These are phyloP conservation scores for Hippoglossus hippoglossus DNA, from an alignment of 2,797 vertebrate species.

Conservation along the genomic window DNA sequence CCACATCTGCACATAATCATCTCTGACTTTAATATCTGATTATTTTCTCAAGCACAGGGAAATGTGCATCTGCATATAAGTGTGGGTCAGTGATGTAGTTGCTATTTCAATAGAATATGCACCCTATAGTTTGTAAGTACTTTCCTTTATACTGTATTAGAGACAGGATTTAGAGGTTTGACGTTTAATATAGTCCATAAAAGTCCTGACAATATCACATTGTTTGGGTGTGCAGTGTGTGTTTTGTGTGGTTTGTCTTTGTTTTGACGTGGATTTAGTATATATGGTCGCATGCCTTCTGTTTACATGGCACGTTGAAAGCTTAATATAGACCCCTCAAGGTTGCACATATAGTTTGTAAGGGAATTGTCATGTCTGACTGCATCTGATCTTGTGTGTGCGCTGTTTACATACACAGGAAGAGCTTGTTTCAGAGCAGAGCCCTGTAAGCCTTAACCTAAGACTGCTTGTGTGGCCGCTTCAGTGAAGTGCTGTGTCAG, in stretches of 20 bases:
- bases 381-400: conserved; percentile 32
- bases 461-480: conserved; percentile 64
- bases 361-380: conserved; percentile 39
- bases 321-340: conserved; percentile 38
- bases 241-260: conserved; percentile 54
- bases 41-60: too few species aligned
- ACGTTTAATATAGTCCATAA: conserved; percentile 7
- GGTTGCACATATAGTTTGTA: conserved; percentile 30
- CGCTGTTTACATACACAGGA: conserved; percentile 48
- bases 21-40: too few species aligned
- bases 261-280: conserved; percentile 41
- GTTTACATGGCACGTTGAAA: conserved; percentile 35
- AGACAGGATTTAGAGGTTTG: conserved; percentile 16
- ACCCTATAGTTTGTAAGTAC: background rate
- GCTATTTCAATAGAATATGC: background rate
- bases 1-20: too few species aligned
- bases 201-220: conserved; percentile 25
- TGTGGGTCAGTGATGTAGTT: too few species aligned
- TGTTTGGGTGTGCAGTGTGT: conserved; percentile 24
- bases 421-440: conserved; percentile 47
- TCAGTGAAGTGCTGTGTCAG: conserved; percentile 69
- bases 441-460: conserved; percentile 43
- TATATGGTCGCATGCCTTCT: conserved; percentile 28
- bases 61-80: too few species aligned
- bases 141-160: conserved; percentile 1